Base-by-base conservation (phyloP, 2,797 vertebrate species). In the Etheostoma nigrum region DNA sequence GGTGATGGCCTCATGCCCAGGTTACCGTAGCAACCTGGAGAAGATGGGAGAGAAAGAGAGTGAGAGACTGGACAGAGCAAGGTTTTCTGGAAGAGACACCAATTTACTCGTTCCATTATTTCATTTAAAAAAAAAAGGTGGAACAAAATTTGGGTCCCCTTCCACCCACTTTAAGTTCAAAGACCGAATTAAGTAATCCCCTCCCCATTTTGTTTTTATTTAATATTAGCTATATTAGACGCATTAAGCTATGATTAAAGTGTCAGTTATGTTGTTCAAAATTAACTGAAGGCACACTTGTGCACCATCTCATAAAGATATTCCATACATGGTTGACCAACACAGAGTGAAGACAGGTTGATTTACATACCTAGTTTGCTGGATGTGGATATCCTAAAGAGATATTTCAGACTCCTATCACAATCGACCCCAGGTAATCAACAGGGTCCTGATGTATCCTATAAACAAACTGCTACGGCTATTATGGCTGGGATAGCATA, bases 301-400 rank as follows among this genome's bases (percentile, higher is more conserved):
- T 89, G 91, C 69, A 86, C 92, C 92, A 89, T 84, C 83, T 79
- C 57, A 88, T 65, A 40, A 86, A 90, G 65, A 85, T 86, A 79
- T 55, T 76, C 79, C 89, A 94, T 93, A 94, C 91, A 93, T 87
- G 75, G 86, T 93, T 94, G 90, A 95, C 91, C 94, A 95, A 95
- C 94, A 95, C 93, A 94, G 92, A 95, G 94, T 94, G 90, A 95
- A 95, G 94, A 95, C 93, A 95, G 93, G 93, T 94, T 95, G 94
- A 94, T 94, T 95, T 96, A 96, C 95, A 96, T 96, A 96, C 95
- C 95, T 96, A 96, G 94, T 90, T 95, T 93, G 94, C 94, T 95
- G 95, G 95, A 94, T 93, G 95, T 91, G 93, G 93, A 94, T 93
- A 95, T 96, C 95, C 95, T 96, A 96, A 96, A 95, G 95, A 94